Evolutionary conservation across 2,113 vertebrate species (phyloP), one percentile per base, ranked within the genome.

Genomic region (Microtus pennsylvanicus): DNA sequence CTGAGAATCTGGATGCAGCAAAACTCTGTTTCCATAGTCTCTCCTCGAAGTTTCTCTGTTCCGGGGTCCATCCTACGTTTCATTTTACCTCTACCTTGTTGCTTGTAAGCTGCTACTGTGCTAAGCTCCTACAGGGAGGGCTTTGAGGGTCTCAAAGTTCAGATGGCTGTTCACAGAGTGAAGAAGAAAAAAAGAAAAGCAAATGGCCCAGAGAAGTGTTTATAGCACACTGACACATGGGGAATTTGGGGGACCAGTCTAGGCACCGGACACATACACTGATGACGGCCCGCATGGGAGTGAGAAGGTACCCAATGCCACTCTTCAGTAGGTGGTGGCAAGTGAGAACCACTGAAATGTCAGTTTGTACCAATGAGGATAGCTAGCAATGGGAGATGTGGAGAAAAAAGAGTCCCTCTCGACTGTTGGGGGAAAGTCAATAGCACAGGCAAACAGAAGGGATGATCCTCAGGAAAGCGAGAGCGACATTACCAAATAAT

Each of bases 1-100:
- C 58, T 65, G 17, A 75, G 30, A 89, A 42, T 81, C 72, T 69
- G 35, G 28, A 89, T 94, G 58, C 69, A 30, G 91, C 65, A 88
- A 95, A 88, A 95, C 26, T 96, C 58, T 35, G 2, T 82, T 61
- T 89, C 45, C 78, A 35, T 65, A 93, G 26, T 87, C 85, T 63
- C 80, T 63, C 63, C 70, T 89, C 42, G 24, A 52, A 87, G 28
- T 21, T 26, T 55, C 89, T 74, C 70, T 93, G 24, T 22, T 78
- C 47, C 52, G 47, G 35, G 28, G 11, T n/a, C n/a, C n/a, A 30
- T 86, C 10, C 28, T 77, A 33, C 61, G 65, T 86, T 77, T 35
- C 65, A 78, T 74, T 19, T 45, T 33, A 82, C 72, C 17, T n/a
- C 58, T 63, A 47, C 19, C 22, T 22, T 86, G 80, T 78, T 80